Percentiles rank a stretch among this genome's conserved stretches.
These are phyloP conservation scores for Botrylloides violaceus DNA, from an alignment of 23 tunicate species.

Conservation along the genomic window DNA sequence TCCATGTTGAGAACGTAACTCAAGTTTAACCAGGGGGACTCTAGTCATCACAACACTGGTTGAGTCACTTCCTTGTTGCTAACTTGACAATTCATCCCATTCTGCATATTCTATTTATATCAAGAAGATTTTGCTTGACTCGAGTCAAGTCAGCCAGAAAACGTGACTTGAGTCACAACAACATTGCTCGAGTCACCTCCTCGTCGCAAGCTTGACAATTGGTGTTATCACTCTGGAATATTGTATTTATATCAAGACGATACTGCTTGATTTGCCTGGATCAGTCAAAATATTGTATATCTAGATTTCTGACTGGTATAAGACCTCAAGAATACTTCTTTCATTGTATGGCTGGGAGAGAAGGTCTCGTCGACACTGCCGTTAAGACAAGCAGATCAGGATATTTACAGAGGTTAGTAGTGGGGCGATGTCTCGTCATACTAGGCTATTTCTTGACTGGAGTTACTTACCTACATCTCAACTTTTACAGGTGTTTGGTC, in stretches of 20 bases:
- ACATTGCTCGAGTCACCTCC: too few relatives aligned
- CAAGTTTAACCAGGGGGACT: too few relatives aligned
- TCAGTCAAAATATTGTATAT: not conserved
- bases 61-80: too few relatives aligned
- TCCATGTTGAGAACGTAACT: too few relatives aligned
- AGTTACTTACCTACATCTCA: not conserved
- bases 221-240: conserved; percentile 67
- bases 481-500: conserved; percentile 56
- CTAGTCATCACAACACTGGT: too few relatives aligned
- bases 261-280: not conserved
- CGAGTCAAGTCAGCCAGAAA: too few relatives aligned
- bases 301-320: conserved; percentile 84
- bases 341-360: conserved; percentile 99
- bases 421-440: not conserved
- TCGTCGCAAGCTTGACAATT: too few relatives aligned
- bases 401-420: conserved; percentile 85
- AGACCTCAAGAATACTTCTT: conserved; percentile 90
- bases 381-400: conserved; percentile 95
- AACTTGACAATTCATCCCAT: too few relatives aligned
- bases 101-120: too few relatives aligned
- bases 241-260: conserved; percentile 92
- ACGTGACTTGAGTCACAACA: too few relatives aligned
- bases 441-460: not conserved
- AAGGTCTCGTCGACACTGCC: conserved; percentile 98
- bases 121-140: too few relatives aligned